Percentiles rank a stretch among this genome's conserved stretches.
phyloP scores from a whole-genome alignment of 2,888 invertebrate genomes.

The Kryphioiulus occultus region DNA sequence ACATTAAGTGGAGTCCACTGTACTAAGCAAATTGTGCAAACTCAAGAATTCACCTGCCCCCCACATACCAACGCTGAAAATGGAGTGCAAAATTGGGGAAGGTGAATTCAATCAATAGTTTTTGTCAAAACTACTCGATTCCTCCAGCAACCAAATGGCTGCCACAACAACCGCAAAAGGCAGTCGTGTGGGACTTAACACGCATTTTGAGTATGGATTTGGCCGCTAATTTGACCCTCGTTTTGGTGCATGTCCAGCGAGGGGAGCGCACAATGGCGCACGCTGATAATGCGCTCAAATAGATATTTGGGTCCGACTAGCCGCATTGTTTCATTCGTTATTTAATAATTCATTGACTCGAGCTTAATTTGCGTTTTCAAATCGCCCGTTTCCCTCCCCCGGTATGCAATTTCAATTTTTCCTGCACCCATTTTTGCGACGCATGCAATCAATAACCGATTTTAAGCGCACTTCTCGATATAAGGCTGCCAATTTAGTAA shows the following conservation, averaged over 20 bases:
- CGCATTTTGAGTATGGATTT: not conserved
- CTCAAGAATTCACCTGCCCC: not conserved
- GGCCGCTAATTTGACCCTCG: conserved; percentile 15
- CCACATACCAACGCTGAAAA: not conserved
- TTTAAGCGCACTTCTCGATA: conserved; percentile 25
- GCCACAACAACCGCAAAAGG: conserved; percentile 25
- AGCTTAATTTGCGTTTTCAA: not conserved
- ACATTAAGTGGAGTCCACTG: too few relatives aligned
- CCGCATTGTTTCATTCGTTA: conserved; percentile 10
- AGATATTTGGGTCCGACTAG: not conserved
- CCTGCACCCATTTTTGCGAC: not conserved
- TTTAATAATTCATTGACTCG: conserved; percentile 26
- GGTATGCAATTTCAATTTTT: not conserved
- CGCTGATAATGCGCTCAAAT: not conserved
- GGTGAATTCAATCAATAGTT: not conserved
- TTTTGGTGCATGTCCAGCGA: not conserved
- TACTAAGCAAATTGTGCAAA: not conserved
- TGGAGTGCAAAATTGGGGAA: not conserved
- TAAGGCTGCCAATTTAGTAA: conserved; percentile 30
- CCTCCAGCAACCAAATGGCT: conserved; percentile 1
- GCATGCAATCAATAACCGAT: not conserved
- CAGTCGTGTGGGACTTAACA: not conserved
- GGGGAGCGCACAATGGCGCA: not conserved
- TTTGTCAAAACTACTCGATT: not conserved
- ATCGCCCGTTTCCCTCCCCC: not conserved